These are phyloP conservation scores for Chironomus tepperi DNA, from an alignment of 1,140 invertebrate species.

Conservation along the genomic window DNA sequence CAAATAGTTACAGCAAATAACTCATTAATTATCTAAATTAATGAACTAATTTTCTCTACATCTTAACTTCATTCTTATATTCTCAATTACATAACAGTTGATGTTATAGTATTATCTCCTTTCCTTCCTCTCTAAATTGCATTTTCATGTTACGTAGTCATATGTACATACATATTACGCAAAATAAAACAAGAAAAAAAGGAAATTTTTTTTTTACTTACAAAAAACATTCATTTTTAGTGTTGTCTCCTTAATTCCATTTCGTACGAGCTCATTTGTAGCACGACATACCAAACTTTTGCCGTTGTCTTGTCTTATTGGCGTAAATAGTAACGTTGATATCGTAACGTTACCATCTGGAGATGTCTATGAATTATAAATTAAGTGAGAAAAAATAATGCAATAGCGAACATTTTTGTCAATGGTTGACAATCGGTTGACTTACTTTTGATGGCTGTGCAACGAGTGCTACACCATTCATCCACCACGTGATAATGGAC, in stretches of 20 bases:
- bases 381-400: background rate
- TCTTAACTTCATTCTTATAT: conserved; percentile 26
- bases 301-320: conserved; percentile 65
- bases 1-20: background rate
- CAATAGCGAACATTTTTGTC: background rate
- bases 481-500: conserved; percentile 71
- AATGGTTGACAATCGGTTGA: conserved; percentile 3
- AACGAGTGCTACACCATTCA: conserved; percentile 56
- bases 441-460: conserved; percentile 46
- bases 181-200: no score
- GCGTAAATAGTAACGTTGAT: conserved; percentile 64
- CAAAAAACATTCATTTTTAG: conserved; percentile 76
- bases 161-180: no score
- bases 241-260: conserved; percentile 61
- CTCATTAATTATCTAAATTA: no score
- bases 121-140: no score
- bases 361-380: conserved; percentile 50
- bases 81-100: no score
- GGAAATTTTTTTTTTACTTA: conserved; percentile 45
- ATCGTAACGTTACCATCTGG: conserved; percentile 70
- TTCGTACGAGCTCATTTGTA: conserved; percentile 63
- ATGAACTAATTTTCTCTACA: no score
- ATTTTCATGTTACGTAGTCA: no score
- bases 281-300: conserved; percentile 70
- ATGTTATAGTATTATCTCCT: no score